phyloP scores from a whole-genome alignment of 1,140 invertebrate genomes.

The Samia ricini region DNA sequence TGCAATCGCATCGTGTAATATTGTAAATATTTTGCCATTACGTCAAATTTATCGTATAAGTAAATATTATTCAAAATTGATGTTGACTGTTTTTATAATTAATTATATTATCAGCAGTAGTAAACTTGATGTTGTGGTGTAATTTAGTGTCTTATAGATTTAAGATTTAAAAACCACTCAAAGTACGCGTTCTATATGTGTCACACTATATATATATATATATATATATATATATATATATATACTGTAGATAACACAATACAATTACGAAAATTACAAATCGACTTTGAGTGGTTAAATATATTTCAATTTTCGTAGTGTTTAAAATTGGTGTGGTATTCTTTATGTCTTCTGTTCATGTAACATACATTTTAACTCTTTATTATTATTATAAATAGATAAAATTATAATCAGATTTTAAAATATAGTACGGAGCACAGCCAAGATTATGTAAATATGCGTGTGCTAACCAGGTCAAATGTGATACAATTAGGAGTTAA shows the following conservation, averaged over 20 bases:
- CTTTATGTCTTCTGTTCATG: constrained; percentile 65
- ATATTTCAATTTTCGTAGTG: constrained; percentile 67
- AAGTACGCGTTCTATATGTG: constrained; percentile 22
- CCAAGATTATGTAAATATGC: constrained; percentile 58
- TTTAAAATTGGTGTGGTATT: constrained; percentile 74
- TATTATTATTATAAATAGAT: constrained; percentile 43
- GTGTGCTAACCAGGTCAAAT: constrained; percentile 69
- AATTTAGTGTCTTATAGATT: constrained; percentile 74
- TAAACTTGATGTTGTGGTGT: constrained; percentile 79
- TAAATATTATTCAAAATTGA: constrained; percentile 77
- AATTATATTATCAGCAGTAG: constrained; percentile 66
- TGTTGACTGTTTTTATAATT: constrained; percentile 79
- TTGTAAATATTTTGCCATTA: constrained; percentile 74
- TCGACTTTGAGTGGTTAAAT: constrained; percentile 59
- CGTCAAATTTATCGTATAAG: constrained; percentile 70
- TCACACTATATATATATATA: not conserved
- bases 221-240: too few relatives aligned
- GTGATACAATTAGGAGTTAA: constrained; percentile 72
- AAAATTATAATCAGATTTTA: constrained; percentile 58
- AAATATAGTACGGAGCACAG: constrained; percentile 63
- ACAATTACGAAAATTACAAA: constrained; percentile 8
- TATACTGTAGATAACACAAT: not conserved
- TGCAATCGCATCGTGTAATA: constrained; percentile 68
- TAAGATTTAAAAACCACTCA: constrained; percentile 61
- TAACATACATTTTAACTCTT: constrained; percentile 61